Conservation (phyloP, 1,140 invertebrate genomes). For the Saxidomus purpurata region DNA sequence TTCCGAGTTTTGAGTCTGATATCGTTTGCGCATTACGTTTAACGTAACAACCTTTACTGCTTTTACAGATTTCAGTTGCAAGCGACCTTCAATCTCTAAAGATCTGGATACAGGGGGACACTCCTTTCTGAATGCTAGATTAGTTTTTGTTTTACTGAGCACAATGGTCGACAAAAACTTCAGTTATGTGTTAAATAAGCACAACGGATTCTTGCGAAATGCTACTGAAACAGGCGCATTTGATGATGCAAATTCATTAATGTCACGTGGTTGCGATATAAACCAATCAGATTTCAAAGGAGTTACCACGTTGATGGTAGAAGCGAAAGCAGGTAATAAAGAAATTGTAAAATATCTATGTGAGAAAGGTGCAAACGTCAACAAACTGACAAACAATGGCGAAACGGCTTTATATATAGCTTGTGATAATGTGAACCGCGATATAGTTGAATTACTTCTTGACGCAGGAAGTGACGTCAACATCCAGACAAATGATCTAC, state of each 20-base stretch:
- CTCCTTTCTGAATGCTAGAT: too few relatives aligned
- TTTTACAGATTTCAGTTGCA: too few relatives aligned
- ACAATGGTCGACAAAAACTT: too few relatives aligned
- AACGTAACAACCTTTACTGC: too few relatives aligned
- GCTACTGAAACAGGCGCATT: background rate
- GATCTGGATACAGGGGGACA: too few relatives aligned
- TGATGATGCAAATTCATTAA: slow-evolving; percentile 31
- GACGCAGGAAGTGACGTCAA: slow-evolving; percentile 34
- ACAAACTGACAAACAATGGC: background rate
- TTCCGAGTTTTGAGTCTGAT: too few relatives aligned
- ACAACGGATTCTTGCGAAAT: too few relatives aligned
- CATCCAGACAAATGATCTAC: background rate
- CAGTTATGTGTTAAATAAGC: too few relatives aligned
- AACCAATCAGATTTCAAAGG: slow-evolving; percentile 8
- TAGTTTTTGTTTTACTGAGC: too few relatives aligned
- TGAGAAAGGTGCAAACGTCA: slow-evolving; percentile 14
- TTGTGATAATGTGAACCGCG: background rate
- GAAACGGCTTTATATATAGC: slow-evolving; percentile 48
- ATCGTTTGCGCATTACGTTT: too few relatives aligned
- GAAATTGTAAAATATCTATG: slow-evolving; percentile 26
- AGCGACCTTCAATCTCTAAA: too few relatives aligned
- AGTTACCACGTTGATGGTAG: slow-evolving; percentile 12
- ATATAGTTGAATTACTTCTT: background rate
- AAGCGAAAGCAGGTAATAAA: background rate
- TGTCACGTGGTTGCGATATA: slow-evolving; percentile 10